Percentiles rank a stretch among this genome's conserved stretches.
Evolutionary conservation across 37 sponge, comb jelly and placozoan species (phyloP).

Genomic region (Axinella damicornis): DNA sequence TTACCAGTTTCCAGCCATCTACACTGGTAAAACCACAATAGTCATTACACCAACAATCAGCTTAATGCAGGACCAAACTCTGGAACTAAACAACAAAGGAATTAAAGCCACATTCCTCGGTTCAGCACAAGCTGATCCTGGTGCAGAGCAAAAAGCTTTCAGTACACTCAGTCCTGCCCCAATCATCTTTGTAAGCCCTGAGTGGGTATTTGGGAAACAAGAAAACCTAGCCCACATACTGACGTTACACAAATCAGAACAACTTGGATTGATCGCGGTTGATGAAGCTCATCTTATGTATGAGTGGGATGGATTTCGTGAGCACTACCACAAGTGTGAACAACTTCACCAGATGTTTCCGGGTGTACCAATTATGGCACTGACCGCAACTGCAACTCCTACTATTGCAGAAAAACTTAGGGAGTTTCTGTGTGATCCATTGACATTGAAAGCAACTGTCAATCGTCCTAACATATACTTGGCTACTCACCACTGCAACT

Average conservation of each 20-base stretch:
- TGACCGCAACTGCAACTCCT: not conserved
- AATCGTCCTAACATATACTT: too few species aligned
- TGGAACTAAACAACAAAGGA: not conserved
- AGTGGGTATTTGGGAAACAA: not conserved
- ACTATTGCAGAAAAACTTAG: not conserved
- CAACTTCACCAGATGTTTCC: too few species aligned
- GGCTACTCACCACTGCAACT: conserved; percentile 8
- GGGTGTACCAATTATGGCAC: not conserved
- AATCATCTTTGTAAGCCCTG: not conserved
- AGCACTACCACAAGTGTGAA: too few species aligned
- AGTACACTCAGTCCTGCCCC: not conserved
- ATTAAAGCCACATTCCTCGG: conserved; percentile 6
- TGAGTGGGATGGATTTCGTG: too few species aligned
- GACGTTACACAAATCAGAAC: too few species aligned
- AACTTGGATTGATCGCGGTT: too few species aligned
- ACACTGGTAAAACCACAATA: not conserved
- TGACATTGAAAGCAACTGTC: not conserved
- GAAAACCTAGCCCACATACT: not conserved
- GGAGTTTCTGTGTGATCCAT: not conserved
- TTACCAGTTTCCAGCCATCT: conserved; percentile 13
- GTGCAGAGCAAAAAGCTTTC: not conserved
- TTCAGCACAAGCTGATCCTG: conserved; percentile 14
- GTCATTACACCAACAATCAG: conserved; percentile 26
- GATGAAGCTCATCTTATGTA: too few species aligned
- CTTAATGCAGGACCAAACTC: conserved; percentile 21